Percentiles rank a stretch among this genome's conserved stretches.
These are phyloP conservation scores for Drosophila kepulauana DNA, from an alignment of 1,140 invertebrate genomes.

Conservation along the genomic window DNA sequence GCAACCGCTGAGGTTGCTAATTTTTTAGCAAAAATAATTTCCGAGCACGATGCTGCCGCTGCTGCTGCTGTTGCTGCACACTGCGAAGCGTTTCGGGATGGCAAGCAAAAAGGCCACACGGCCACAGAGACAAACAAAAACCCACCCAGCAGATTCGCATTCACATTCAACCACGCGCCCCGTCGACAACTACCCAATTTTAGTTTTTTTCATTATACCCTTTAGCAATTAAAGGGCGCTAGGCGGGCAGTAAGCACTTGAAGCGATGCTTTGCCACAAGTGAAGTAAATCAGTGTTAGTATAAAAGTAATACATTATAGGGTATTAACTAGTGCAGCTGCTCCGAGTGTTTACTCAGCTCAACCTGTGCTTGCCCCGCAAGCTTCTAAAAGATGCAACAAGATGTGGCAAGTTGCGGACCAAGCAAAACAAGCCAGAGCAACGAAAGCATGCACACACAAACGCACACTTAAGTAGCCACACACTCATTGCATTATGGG, in stretches of 20 bases:
- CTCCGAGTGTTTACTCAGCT: background rate
- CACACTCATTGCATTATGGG: constrained; percentile 43
- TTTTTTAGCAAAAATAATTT: constrained; percentile 68
- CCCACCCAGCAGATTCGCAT: constrained; percentile 10
- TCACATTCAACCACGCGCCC: constrained; percentile 16
- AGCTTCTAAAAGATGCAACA: constrained; percentile 77
- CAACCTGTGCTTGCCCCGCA: constrained; percentile 56
- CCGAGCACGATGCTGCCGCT: background rate
- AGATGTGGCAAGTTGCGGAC: constrained; percentile 61
- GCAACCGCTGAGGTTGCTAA: constrained; percentile 80
- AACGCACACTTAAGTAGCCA: constrained; percentile 63
- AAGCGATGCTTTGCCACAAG: background rate
- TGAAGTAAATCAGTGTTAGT: background rate
- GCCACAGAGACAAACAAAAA: constrained; percentile 28
- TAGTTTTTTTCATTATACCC: constrained; percentile 23
- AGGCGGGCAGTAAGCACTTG: background rate
- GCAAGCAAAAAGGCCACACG: constrained; percentile 35
- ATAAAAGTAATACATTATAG: background rate
- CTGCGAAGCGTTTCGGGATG: constrained; percentile 47
- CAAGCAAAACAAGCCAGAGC: constrained; percentile 67
- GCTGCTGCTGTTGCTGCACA: background rate
- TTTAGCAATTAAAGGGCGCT: constrained; percentile 4
- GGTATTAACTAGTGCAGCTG: background rate
- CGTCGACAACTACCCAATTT: constrained; percentile 26
- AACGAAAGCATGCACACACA: constrained; percentile 28